Conservation (phyloP, 2,797 vertebrate genomes). For the Pangasius krempfi region DNA sequence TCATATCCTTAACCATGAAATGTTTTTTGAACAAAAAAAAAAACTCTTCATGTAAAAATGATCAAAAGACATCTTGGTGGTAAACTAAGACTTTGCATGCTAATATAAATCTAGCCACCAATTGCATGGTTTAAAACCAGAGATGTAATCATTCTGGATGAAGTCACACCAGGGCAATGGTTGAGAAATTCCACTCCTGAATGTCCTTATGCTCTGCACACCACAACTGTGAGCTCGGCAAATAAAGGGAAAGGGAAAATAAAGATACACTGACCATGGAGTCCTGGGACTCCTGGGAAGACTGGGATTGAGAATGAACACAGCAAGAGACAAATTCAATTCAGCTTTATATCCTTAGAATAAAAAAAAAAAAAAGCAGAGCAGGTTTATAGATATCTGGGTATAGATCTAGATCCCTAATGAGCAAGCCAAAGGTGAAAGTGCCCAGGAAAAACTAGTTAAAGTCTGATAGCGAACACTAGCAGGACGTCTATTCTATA, state of each 20-base stretch:
- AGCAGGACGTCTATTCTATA: background rate
- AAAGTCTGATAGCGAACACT: background rate
- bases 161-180: background rate
- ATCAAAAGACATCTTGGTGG: background rate
- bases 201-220: background rate
- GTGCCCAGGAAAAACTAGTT: background rate
- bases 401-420: background rate
- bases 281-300: background rate
- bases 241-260: background rate
- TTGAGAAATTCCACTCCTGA: slow-evolving; percentile 6
- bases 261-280: background rate
- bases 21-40: background rate
- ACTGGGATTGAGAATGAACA: background rate
- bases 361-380: background rate
- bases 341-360: background rate
- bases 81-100: background rate
- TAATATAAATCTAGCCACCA: background rate
- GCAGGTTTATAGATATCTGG: background rate
- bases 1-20: background rate
- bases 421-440: background rate
- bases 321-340: background rate
- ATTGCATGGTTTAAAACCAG: background rate
- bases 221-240: background rate
- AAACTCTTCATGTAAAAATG: background rate
- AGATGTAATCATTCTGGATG: background rate